These are phyloP conservation scores for Leptodactylus fuscus DNA, from an alignment of 2,113 vertebrate genomes.

Conservation along the genomic window DNA sequence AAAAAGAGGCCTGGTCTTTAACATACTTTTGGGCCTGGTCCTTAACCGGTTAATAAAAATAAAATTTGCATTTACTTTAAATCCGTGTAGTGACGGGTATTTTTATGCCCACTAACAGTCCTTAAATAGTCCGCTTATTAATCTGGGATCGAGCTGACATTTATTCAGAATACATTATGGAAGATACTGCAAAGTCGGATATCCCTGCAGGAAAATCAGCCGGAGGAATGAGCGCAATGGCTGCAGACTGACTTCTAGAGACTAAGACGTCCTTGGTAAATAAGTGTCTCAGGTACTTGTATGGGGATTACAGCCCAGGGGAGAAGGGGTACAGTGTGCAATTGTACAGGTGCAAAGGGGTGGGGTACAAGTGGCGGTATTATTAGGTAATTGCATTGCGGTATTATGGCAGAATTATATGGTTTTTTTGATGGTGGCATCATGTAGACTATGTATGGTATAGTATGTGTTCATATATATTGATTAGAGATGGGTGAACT, in stretches of 20 bases:
- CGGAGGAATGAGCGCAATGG: not conserved
- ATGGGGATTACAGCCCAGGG: no score
- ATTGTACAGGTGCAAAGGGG: no score
- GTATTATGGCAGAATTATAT: no score
- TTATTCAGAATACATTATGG: not conserved
- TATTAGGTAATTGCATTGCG: no score
- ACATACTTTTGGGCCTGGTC: no score
- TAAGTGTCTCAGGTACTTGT: not conserved
- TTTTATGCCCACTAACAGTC: not conserved
- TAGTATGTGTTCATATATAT: no score
- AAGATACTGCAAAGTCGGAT: not conserved
- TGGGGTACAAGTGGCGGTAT: no score
- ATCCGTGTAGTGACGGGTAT: slow-evolving; percentile 27
- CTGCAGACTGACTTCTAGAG: not conserved
- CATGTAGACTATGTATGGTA: no score
- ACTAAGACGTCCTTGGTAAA: not conserved
- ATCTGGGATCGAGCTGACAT: not conserved
- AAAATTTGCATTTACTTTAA: slow-evolving; percentile 26
- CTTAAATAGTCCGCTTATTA: slow-evolving; percentile 3
- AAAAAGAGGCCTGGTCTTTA: no score
- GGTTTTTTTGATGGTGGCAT: no score
- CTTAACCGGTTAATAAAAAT: slow-evolving; percentile 22
- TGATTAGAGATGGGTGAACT: no score
- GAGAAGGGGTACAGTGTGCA: no score
- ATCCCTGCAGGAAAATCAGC: slow-evolving; percentile 12